Conservation (phyloP, 53 echinoderm and acorn worm species). For the Crossaster papposus region DNA sequence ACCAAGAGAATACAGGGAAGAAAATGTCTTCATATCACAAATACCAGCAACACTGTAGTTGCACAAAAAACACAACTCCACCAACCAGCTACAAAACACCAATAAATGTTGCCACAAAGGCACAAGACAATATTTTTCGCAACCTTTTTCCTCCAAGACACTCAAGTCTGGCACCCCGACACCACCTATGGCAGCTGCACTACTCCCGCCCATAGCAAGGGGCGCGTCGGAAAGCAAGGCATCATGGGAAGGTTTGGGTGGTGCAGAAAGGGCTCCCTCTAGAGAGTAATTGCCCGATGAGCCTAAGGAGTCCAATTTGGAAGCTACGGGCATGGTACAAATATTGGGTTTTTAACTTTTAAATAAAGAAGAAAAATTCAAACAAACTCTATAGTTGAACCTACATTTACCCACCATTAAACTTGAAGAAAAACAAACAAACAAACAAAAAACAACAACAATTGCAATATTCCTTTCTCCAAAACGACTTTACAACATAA, state of each 20-base stretch:
- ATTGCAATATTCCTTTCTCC: too few relatives aligned
- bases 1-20: not conserved
- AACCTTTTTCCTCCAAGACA: conserved; percentile 35
- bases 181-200: conserved; percentile 18
- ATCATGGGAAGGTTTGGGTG: conserved; percentile 44
- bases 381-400: not conserved
- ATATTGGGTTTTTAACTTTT: not conserved
- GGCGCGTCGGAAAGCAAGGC: conserved; percentile 60
- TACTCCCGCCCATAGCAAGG: conserved; percentile 19
- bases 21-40: not conserved
- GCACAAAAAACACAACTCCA: not conserved
- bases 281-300: conserved; percentile 46
- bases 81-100: not conserved
- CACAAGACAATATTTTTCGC: not conserved
- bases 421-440: not conserved
- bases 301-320: conserved; percentile 56
- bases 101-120: too few relatives aligned
- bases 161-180: conserved; percentile 29
- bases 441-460: too few relatives aligned
- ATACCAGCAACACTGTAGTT: not conserved
- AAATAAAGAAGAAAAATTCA: not conserved
- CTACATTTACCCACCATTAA: too few relatives aligned
- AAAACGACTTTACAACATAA: too few relatives aligned
- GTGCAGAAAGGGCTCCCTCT: conserved; percentile 41
- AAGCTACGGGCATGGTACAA: conserved; percentile 26